Conservation (phyloP, 2,113 vertebrate genomes). For the Silurus meridionalis region DNA sequence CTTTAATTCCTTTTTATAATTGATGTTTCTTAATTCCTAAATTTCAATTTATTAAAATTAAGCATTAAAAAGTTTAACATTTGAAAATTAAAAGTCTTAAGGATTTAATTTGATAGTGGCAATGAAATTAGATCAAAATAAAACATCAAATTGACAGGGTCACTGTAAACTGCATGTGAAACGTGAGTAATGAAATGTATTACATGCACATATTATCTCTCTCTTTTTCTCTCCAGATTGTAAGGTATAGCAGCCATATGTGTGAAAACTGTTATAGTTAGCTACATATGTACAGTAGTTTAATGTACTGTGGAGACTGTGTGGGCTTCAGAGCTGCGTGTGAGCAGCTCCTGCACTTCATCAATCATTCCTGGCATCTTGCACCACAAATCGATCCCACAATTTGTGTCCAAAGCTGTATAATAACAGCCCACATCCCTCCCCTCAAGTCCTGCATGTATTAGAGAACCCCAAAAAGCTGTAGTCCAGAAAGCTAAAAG, state of each 20-base stretch:
- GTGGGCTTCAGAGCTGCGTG: slow-evolving; percentile 58
- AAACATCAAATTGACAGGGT: background rate
- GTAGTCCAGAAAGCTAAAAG: background rate
- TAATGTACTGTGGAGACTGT: slow-evolving; percentile 42
- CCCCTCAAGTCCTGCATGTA: slow-evolving; percentile 49
- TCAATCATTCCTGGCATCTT: slow-evolving; percentile 65
- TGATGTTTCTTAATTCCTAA: no score
- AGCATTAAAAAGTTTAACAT: no score
- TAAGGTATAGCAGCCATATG: slow-evolving; percentile 1
- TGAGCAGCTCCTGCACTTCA: slow-evolving; percentile 64
- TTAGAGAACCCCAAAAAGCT: slow-evolving; percentile 40
- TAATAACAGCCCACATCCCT: slow-evolving; percentile 64
- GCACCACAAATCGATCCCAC: slow-evolving; percentile 55
- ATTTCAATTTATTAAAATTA: no score
- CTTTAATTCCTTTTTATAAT: background rate
- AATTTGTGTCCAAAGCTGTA: slow-evolving; percentile 54
- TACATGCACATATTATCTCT: slow-evolving; percentile 8
- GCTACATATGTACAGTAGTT: slow-evolving; percentile 35
- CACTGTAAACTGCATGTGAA: background rate
- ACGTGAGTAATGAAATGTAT: background rate
- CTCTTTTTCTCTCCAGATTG: slow-evolving; percentile 29
- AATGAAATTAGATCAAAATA: background rate
- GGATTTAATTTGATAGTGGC: background rate
- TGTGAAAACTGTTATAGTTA: slow-evolving; percentile 25
- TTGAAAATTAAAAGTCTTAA: background rate